Conservation (phyloP, 2,113 vertebrate species). For the Microtus ochrogaster region DNA sequence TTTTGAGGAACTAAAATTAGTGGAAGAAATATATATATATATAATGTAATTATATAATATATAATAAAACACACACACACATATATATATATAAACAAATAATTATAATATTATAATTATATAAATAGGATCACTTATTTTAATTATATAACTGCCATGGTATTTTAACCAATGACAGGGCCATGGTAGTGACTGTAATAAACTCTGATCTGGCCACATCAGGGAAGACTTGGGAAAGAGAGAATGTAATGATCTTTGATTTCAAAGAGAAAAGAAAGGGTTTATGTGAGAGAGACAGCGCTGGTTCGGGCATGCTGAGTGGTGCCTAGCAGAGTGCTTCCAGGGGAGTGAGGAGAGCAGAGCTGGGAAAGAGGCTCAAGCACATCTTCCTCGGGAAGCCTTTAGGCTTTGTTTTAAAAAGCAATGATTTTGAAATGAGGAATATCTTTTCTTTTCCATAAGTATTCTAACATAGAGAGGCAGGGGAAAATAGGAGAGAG, state of each 20-base stretch:
- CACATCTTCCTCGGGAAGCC: background rate
- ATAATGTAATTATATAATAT: too few relatives aligned
- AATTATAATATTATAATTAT: too few relatives aligned
- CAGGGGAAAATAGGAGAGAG: background rate
- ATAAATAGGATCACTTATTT: background rate
- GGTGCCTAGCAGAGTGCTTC: background rate
- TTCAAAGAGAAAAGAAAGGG: background rate
- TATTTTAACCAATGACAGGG: background rate
- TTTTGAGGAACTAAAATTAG: slow-evolving; percentile 10
- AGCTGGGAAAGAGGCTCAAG: background rate
- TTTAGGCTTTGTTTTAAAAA: background rate
- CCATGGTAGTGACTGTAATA: background rate
- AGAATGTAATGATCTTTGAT: background rate
- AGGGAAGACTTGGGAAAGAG: background rate
- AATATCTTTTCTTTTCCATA: background rate
- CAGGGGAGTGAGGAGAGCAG: background rate
- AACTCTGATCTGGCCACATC: background rate
- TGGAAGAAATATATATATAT: background rate
- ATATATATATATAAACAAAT: too few relatives aligned
- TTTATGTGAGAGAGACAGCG: background rate
- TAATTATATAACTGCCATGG: background rate
- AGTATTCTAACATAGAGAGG: background rate
- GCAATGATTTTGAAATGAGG: background rate
- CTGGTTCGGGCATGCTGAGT: background rate
- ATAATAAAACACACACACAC: too few relatives aligned